Percentiles rank a stretch among this genome's conserved stretches.
Evolutionary conservation across 2,113 vertebrate species (phyloP).

Genomic region (Lynx canadensis): DNA sequence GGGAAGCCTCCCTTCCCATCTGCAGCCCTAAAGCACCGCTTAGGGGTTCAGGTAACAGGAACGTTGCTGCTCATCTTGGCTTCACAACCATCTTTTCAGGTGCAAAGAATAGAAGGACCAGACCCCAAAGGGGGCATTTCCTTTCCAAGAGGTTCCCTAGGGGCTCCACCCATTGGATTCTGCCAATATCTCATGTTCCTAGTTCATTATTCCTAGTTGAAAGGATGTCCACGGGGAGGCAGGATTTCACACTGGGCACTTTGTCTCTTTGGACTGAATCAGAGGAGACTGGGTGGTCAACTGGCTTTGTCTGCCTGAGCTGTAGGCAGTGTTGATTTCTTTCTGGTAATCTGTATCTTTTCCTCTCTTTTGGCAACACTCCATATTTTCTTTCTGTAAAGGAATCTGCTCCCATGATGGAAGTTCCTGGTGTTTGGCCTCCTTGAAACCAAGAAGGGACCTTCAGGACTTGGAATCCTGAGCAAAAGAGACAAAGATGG

Average conservation of each 20-base stretch:
- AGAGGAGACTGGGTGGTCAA: not conserved
- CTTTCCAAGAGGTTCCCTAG: not conserved
- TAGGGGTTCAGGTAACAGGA: not conserved
- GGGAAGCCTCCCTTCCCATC: too few species aligned
- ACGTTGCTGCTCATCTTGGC: not conserved
- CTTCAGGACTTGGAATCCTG: not conserved
- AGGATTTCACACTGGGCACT: not conserved
- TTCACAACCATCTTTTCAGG: not conserved
- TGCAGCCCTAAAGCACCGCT: not conserved
- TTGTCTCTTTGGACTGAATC: not conserved
- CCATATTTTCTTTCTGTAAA: constrained; percentile 25
- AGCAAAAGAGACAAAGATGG: not conserved
- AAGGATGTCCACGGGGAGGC: not conserved
- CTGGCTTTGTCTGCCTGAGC: not conserved
- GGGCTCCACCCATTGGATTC: not conserved
- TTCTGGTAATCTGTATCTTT: not conserved
- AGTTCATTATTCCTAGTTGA: not conserved
- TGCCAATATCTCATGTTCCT: not conserved
- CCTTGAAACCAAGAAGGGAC: not conserved
- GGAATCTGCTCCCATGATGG: not conserved
- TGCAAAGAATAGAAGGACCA: not conserved
- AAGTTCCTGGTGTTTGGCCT: not conserved
- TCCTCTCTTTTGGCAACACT: not conserved
- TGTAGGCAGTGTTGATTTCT: not conserved
- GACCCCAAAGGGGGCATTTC: not conserved